phyloP scores from a whole-genome alignment of 2,888 invertebrate species.

The Dexiosoma caninum region DNA sequence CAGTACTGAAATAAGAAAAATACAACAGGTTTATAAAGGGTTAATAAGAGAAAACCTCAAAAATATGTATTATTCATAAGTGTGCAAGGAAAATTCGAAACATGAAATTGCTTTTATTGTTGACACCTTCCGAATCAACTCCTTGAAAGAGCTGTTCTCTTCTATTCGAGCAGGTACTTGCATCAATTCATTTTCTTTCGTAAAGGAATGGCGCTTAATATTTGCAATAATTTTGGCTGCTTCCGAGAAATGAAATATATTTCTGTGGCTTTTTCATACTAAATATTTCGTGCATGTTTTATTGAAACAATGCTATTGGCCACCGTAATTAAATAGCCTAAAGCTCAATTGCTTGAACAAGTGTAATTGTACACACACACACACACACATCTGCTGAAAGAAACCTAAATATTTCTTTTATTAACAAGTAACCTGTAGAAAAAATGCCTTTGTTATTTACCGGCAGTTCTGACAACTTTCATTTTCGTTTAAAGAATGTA shows the following conservation, averaged over 20 bases:
- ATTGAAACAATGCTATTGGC: constrained; percentile 45
- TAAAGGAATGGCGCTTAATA: constrained; percentile 56
- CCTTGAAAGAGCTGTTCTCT: neutral
- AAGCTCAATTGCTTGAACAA: constrained; percentile 49
- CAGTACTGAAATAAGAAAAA: too few species aligned
- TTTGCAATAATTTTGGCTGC: constrained; percentile 32
- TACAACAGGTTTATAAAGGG: too few species aligned
- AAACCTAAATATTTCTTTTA: neutral
- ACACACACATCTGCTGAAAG: neutral
- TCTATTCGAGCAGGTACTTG: constrained; percentile 12
- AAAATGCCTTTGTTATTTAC: constrained; percentile 52
- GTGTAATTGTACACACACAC: constrained; percentile 41
- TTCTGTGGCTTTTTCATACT: neutral
- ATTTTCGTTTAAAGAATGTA: constrained; percentile 58
- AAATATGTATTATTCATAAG: too few species aligned
- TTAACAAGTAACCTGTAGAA: constrained; percentile 33
- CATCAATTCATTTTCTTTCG: constrained; percentile 44
- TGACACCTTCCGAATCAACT: neutral
- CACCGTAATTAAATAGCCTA: constrained; percentile 43
- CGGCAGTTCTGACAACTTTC: constrained; percentile 63
- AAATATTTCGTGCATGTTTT: neutral
- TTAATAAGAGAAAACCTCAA: too few species aligned
- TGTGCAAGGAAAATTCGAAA: too few species aligned
- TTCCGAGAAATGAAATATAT: too few species aligned
- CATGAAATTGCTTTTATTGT: neutral